Evolutionary conservation across 2,113 vertebrate species (phyloP), one percentile per base, ranked within the genome.

Genomic region (Platichthys stellatus): DNA sequence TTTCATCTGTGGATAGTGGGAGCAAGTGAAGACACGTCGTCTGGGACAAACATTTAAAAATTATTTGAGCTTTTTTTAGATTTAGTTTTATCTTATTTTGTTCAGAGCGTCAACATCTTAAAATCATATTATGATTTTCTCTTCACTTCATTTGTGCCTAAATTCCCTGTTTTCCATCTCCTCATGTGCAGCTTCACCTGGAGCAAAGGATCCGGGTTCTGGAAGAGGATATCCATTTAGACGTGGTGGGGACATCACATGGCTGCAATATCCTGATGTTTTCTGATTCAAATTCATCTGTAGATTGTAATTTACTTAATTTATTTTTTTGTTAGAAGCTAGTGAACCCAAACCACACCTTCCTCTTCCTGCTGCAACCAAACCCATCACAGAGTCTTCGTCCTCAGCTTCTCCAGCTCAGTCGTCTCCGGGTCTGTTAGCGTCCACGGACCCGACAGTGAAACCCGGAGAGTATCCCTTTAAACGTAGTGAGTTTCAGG

Each of bases 401-500:
- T 63, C 68, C 15, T 14, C 75, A n/a, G 31, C 65, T 26, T 2
- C 10, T 18, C 58, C 63, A 7, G 54, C 72, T 45, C 83, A 72
- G 57, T 63, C 20, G n/a, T 4, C 85, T 40, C 20, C 92, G 0
- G 69, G 78, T 86, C 90, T 45, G 83, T 90, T 81, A 0, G 62
- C 83, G 3, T 77, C 84, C 20, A 88, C 88, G 65, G 92, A 92
- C 0, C 59, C 81, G 4, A 45, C 84, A 59, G 90, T 89, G 1
- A 93, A 90, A 2, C 67, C 78, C 2, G 81, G 84, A 69, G 96
- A 96, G 87, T 92, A 93, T 71, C 90, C 94, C 14, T 91, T 87
- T 60, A 95, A 95, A 76, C 78, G 76, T 58, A 75, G 85, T 90
- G 66, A 79, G 81, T 76, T 53, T 17, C 31, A 24, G 7, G 21